phyloP scores from a whole-genome alignment of 2,113 vertebrate genomes.

The rabbit (Oryctolagus cuniculus) region mOryCun1.1 NC_091442.1:78949001-78949500 shows the following conservation, averaged over 20 bases:
- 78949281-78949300: not conserved
- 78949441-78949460: not conserved
- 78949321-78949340: not conserved
- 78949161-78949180: too few species aligned
- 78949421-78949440: not conserved
- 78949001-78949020: too few species aligned
- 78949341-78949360: not conserved
- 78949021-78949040: not conserved
- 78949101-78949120: too few species aligned
- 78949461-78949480: not conserved
- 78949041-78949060: not conserved
- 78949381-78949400: not conserved
- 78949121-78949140: too few species aligned
- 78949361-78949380: not conserved
- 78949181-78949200: too few species aligned
- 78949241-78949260: too few species aligned
- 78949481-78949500: not conserved
- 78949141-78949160: too few species aligned
- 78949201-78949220: too few species aligned
- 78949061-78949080: too few species aligned
- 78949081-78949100: too few species aligned
- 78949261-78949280: not conserved
- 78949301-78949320: constrained; percentile 10
- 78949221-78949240: too few species aligned
- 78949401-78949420: not conserved